Evolutionary conservation across 1,140 invertebrate species (phyloP), one percentile per base, ranked within the genome.

Genomic region (Atopsyche davidsoni): DNA sequence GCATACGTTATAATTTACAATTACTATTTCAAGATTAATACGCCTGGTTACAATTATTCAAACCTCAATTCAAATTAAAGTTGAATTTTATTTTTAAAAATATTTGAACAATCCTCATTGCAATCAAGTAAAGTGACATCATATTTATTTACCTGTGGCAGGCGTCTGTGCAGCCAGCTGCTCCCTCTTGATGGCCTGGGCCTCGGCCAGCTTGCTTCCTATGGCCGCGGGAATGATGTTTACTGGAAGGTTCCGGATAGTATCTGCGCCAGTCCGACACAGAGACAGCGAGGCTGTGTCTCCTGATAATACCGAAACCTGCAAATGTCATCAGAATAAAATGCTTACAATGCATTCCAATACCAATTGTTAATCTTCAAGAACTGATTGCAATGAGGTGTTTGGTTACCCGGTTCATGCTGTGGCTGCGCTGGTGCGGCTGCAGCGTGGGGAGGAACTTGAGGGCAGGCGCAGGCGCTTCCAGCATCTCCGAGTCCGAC

Each of bases 401-500:
- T n/a, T 39, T 21, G 18, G 60, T 59, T 39, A 74, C 72, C 65
- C 72, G 69, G 43, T 74, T 74, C 68, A 71, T 74, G 48, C 72
- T 74, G 25, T 69, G 66, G 57, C 71, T 72, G 4, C 72, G 53
- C 57, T 74, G 72, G 42, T 73, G 71, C 22, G 63, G 58, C 47
- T 70, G 69, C 41, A 74, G 51, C 0, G 67, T 64, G 7, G 62
- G 61, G 4, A 62, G 56, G 39, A 57, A 50, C 70, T 68, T n/a
- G 69, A 53, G 0, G 66, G 83, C 84, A 28, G 82, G 83, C 62
- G 87, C 84, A 4, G 86, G 86, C 60, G 86, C 87, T 21, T 83
- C 82, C 51, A 83, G 82, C 59, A 83, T 70, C 73, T 83, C 64
- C 65, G 78, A 60, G 60, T 92, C 89, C 1, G 87, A 91, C 0